Percentiles rank a stretch among this genome's conserved stretches.
Conservation (phyloP, 2,797 vertebrate species). For the Peromyscus eremicus region DNA sequence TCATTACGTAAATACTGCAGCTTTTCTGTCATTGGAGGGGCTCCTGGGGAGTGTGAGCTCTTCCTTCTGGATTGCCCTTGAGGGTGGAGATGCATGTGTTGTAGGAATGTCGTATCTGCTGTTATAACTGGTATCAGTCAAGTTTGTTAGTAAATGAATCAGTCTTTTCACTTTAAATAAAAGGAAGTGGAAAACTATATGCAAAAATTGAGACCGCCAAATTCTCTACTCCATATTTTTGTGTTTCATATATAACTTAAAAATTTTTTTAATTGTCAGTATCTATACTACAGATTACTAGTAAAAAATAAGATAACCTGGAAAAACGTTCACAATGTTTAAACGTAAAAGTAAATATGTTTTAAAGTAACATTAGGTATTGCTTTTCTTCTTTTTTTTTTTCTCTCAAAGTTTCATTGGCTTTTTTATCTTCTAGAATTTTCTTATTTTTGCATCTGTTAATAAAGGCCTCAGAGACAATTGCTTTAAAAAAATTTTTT, state of each 20-base stretch:
- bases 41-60: background rate
- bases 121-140: background rate
- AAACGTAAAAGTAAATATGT: background rate
- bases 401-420: background rate
- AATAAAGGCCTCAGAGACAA: background rate
- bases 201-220: background rate
- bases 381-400: background rate
- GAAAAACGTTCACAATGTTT: background rate
- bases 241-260: background rate
- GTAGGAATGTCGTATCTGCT: background rate
- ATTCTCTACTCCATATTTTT: conserved; percentile 27
- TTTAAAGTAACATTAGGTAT: background rate
- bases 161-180: conserved; percentile 34
- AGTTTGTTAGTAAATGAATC: conserved; percentile 27
- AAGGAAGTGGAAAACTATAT: conserved; percentile 4
- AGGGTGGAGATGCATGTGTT: background rate
- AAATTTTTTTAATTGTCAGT: conserved; percentile 9
- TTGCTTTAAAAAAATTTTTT: background rate
- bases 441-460: conserved; percentile 36
- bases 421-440: conserved; percentile 38
- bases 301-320: background rate
- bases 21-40: background rate
- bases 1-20: conserved; percentile 13
- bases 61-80: background rate
- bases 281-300: background rate